phyloP scores from a whole-genome alignment of 2,113 vertebrate genomes.

The Tachuris rubrigastra region DNA sequence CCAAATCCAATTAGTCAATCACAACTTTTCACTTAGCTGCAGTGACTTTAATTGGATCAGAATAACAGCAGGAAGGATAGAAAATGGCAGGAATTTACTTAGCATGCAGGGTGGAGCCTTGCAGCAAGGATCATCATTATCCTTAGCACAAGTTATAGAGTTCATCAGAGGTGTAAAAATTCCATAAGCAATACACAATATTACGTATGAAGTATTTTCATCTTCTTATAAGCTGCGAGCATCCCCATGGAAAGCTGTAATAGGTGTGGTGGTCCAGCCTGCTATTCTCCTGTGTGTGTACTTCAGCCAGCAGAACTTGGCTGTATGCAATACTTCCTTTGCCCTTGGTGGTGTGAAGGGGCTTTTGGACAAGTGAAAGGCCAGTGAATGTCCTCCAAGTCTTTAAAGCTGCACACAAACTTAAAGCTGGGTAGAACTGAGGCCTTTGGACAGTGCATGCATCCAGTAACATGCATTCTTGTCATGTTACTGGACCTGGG shows the following conservation, averaged over 20 bases:
- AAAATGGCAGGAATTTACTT: constrained; percentile 25
- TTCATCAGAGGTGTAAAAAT: not conserved
- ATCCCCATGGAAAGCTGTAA: not conserved
- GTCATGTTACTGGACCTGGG: not conserved
- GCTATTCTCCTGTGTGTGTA: not conserved
- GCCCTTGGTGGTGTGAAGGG: not conserved
- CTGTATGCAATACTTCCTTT: not conserved
- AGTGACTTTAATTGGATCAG: constrained; percentile 45
- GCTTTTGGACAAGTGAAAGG: not conserved
- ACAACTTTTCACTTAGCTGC: constrained; percentile 43
- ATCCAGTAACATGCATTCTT: not conserved
- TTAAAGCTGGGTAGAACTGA: not conserved
- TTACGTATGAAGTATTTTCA: not conserved
- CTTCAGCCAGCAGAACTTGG: not conserved
- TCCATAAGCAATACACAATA: not conserved
- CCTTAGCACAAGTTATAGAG: not conserved
- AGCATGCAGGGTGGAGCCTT: not conserved
- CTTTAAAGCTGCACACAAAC: not conserved
- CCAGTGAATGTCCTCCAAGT: not conserved
- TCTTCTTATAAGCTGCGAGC: not conserved
- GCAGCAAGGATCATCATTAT: not conserved
- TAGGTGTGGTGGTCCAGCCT: not conserved
- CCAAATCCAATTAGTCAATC: constrained; percentile 60
- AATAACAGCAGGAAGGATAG: constrained; percentile 38
- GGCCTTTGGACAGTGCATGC: not conserved